Base-by-base conservation (phyloP, 2,113 vertebrate genomes). In the Hippocampus mohnikei region DNA sequence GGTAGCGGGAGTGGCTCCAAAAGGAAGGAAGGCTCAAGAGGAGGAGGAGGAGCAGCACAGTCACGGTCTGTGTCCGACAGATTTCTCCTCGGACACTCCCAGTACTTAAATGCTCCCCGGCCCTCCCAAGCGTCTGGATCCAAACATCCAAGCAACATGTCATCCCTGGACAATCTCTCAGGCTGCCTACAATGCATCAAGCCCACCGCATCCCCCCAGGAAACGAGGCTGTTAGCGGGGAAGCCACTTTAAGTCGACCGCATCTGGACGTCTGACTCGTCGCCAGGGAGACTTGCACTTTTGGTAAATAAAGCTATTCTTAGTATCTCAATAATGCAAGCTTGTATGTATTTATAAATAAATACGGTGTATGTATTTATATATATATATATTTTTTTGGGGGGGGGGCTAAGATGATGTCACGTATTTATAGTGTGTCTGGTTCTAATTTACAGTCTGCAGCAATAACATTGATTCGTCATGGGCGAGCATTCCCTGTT, bases 251-350 rank as follows among this genome's bases (percentile, higher is more conserved):
- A 52, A 66, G 65, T 37, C 9, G 3, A 33, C 29, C 33, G 21
- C 42, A 25, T 46, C 41, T 18, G 63, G 63, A 46, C 46, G 18
- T 60, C 62, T 46, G 56, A 73, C 62, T 50, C 56, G 40, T 25
- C 68, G 53, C 67, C 5, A 8, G n/a, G 40, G 56, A 71, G 53
- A 46, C 8, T 50, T 71, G 27, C 20, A 56, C 33, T 70, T 72
- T 73, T 29, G 81, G 90, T 91, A 64, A 89, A 88, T 84, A 41
- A 67, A 58, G n/a, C 4, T 75, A 60, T 60, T 60, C 58, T 16
- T 16, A 33, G 27, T 8, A 60, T 33, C 15, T 7, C 15, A 3
- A 3, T 33, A 60, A 20, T 33, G 33, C 16, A 20, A 15, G 15
- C 48, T 25, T 37, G n/a, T 29, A 33, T 60, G 7, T 29, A 60